Evolutionary conservation across 2,888 invertebrate genomes (phyloP).

Genomic region (Pterostichus madidus): DNA sequence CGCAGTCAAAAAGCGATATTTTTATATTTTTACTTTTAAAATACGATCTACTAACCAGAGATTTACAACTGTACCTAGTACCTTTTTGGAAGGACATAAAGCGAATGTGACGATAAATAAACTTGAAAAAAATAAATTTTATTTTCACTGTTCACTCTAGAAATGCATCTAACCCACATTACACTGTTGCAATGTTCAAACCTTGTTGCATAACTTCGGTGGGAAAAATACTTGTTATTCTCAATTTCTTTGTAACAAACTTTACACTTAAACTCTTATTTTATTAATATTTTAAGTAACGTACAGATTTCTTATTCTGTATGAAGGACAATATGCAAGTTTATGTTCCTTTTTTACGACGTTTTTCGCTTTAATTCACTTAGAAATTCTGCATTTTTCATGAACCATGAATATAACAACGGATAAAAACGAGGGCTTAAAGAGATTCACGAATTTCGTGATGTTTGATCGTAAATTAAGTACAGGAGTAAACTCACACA

Average conservation of each 20-base stretch:
- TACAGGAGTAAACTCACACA: slow-evolving; percentile 24
- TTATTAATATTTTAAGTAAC: slow-evolving; percentile 25
- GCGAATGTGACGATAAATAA: no score
- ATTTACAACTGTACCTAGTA: no score
- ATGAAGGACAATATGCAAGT: slow-evolving; percentile 25
- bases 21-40: neutral
- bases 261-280: neutral
- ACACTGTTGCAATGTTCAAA: no score
- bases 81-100: no score
- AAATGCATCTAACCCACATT: no score
- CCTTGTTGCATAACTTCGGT: no score
- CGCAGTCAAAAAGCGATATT: neutral
- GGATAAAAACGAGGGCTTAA: neutral
- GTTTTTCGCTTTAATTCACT: slow-evolving; percentile 29
- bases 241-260: no score
- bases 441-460: slow-evolving; percentile 23
- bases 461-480: slow-evolving; percentile 19
- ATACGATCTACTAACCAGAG: neutral
- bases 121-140: no score
- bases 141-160: no score
- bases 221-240: no score
- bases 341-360: slow-evolving; percentile 13
- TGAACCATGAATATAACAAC: slow-evolving; percentile 13
- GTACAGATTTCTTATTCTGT: slow-evolving; percentile 4
- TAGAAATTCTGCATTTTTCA: slow-evolving; percentile 35